Conservation (phyloP, 2,888 invertebrate genomes). For the Cantharis rufa region DNA sequence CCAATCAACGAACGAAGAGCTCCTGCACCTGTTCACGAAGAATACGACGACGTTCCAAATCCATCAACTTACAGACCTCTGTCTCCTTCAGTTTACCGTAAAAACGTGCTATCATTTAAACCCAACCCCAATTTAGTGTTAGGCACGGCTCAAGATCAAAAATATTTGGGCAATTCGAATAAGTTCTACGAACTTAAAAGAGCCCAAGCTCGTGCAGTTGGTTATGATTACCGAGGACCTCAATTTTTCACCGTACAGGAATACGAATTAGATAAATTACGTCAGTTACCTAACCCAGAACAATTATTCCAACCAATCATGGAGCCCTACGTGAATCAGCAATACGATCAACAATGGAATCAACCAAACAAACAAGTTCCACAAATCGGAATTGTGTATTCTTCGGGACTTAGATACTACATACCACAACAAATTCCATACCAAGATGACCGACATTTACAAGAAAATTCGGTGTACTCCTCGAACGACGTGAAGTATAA, state of each 20-base stretch:
- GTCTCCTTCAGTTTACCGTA: slow-evolving; percentile 49
- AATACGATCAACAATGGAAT: not conserved
- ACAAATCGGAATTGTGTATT: slow-evolving; percentile 53
- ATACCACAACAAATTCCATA: slow-evolving; percentile 52
- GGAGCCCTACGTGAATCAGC: slow-evolving; percentile 18
- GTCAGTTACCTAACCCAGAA: slow-evolving; percentile 34
- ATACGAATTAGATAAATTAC: slow-evolving; percentile 43
- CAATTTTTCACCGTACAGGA: slow-evolving; percentile 51
- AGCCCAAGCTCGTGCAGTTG: slow-evolving; percentile 42
- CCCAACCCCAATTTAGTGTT: slow-evolving; percentile 47
- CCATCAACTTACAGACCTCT: slow-evolving; percentile 48
- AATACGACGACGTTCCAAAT: slow-evolving; percentile 49
- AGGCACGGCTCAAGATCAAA: slow-evolving; percentile 51
- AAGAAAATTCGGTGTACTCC: slow-evolving; percentile 53
- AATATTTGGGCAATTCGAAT: slow-evolving; percentile 45
- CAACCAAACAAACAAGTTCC: slow-evolving; percentile 41
- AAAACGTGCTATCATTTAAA: slow-evolving; percentile 42
- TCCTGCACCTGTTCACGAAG: slow-evolving; percentile 52
- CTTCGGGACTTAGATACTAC: slow-evolving; percentile 53
- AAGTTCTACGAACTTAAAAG: slow-evolving; percentile 46
- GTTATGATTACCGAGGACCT: slow-evolving; percentile 51
- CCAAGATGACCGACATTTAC: slow-evolving; percentile 34
- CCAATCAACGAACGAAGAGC: slow-evolving; percentile 31
- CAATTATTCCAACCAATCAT: slow-evolving; percentile 29
- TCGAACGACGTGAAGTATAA: slow-evolving; percentile 45